Evolutionary conservation across 1,140 invertebrate species (phyloP).

Genomic region (Marisa cornuarietis): DNA sequence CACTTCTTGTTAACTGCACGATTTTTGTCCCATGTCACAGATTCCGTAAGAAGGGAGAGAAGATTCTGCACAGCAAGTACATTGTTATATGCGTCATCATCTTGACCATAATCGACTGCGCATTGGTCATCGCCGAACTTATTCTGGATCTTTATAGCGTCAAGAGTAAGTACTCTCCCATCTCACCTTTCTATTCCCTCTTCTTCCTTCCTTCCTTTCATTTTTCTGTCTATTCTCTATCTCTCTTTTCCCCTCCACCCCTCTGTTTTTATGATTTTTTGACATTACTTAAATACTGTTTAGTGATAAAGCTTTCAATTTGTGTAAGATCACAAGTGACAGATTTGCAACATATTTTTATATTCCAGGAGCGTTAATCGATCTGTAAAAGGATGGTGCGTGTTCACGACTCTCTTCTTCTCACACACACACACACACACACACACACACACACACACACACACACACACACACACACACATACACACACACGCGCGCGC

Average conservation of each 20-base stretch:
- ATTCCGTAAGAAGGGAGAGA: constrained; percentile 53
- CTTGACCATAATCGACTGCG: constrained; percentile 56
- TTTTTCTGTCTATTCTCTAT: constrained; percentile 23
- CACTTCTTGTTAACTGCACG: too few species aligned
- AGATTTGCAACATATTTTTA: too few species aligned
- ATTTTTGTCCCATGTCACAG: constrained; percentile 30
- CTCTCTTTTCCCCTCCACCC: not conserved
- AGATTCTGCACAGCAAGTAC: constrained; percentile 57
- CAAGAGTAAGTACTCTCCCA: constrained; percentile 47
- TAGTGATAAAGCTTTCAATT: not conserved
- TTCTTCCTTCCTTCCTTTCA: constrained; percentile 15
- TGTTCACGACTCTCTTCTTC: not conserved
- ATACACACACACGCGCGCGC: too few species aligned
- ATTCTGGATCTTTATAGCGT: constrained; percentile 60
- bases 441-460: too few species aligned
- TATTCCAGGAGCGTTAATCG: too few species aligned
- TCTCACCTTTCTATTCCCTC: constrained; percentile 17
- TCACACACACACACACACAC: constrained; percentile 10
- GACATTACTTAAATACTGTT: not conserved
- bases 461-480: constrained; percentile 11
- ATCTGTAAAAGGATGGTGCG: not conserved
- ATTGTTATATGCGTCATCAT: constrained; percentile 54
- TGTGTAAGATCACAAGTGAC: too few species aligned
- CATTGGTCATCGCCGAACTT: constrained; percentile 57
- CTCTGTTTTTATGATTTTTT: not conserved